phyloP scores from a whole-genome alignment of 2,888 invertebrate species.

The Morinoia aosen region DNA sequence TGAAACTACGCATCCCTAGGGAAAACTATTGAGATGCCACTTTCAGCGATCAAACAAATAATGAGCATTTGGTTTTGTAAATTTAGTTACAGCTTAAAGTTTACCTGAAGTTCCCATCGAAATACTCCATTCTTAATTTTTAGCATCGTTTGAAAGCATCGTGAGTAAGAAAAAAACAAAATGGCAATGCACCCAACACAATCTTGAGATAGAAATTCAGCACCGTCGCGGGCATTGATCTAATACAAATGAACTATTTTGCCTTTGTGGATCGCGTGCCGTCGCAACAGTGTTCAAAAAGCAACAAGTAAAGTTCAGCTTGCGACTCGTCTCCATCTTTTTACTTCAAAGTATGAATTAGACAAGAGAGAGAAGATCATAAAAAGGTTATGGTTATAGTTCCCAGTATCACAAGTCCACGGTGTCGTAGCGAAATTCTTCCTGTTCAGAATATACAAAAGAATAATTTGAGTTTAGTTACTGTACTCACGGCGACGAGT shows the following conservation, averaged over 20 bases:
- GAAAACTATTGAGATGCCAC: background rate
- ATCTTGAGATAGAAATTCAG: background rate
- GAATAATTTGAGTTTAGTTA: background rate
- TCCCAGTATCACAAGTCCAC: background rate
- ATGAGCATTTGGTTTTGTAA: background rate
- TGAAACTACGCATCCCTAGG: background rate
- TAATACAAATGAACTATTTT: background rate
- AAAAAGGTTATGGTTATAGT: background rate
- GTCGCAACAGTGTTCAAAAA: background rate
- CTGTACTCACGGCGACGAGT: background rate
- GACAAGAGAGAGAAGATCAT: background rate
- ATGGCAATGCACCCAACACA: background rate
- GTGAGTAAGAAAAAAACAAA: background rate
- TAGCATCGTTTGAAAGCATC: background rate
- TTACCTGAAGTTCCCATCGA: background rate
- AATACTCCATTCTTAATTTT: background rate
- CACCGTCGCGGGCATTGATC: background rate
- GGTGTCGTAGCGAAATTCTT: background rate
- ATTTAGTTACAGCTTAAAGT: background rate
- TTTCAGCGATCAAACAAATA: background rate
- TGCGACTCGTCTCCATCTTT: background rate
- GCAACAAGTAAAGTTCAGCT: background rate
- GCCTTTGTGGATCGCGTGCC: background rate
- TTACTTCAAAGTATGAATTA: background rate
- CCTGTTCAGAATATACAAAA: background rate